Evolutionary conservation across 2,888 invertebrate species (phyloP).

Genomic region (Ormyrus rosae): DNA sequence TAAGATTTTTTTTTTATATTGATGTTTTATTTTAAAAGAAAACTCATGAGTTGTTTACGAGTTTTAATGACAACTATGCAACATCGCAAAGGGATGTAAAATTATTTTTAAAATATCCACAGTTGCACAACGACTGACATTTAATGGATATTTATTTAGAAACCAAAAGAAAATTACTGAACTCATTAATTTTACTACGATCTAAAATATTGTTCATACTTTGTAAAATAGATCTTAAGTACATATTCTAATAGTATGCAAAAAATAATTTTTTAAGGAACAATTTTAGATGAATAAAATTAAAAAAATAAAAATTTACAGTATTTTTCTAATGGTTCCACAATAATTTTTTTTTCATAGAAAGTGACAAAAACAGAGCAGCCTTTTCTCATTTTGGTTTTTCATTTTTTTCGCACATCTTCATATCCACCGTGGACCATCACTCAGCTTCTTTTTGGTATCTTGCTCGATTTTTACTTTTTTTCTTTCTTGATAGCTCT

Average conservation of each 20-base stretch:
- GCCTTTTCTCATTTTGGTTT: conserved; percentile 18
- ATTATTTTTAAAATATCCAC: conserved; percentile 19
- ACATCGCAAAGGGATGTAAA: not conserved
- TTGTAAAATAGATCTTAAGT: too few species aligned
- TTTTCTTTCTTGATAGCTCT: conserved; percentile 23
- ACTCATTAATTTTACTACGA: too few species aligned
- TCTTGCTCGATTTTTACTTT: conserved; percentile 23
- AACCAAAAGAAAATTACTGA: conserved; percentile 10
- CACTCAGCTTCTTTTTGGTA: conserved; percentile 29
- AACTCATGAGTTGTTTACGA: not conserved
- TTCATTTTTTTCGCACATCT: not conserved
- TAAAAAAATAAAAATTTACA: not conserved
- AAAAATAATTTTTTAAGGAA: too few species aligned
- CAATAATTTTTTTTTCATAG: not conserved
- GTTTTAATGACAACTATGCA: conserved; percentile 7
- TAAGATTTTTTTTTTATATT: conserved; percentile 5
- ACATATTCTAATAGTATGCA: too few species aligned
- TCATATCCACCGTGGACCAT: not conserved
- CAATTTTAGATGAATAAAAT: not conserved
- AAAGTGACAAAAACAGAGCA: conserved; percentile 8
- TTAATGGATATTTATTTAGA: conserved; percentile 25
- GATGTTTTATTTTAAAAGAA: conserved; percentile 5
- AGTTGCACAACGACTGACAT: conserved; percentile 1
- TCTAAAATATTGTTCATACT: too few species aligned
- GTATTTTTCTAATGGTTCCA: conserved; percentile 3